Conservation (phyloP, 2,113 vertebrate genomes). For the Cebidichthys violaceus region DNA sequence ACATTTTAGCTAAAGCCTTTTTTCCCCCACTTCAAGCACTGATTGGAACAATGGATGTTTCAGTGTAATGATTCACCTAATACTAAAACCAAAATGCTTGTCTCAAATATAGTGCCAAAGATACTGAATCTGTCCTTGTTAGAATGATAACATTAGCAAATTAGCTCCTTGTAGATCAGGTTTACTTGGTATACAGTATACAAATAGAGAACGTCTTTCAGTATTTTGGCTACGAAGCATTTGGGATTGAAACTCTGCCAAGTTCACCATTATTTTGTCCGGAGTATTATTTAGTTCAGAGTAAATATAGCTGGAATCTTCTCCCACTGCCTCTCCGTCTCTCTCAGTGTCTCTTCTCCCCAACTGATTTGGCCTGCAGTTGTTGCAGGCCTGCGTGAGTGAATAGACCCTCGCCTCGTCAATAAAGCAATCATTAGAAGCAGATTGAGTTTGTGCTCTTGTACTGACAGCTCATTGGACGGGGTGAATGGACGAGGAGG, state of each 20-base stretch:
- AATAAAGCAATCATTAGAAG: slow-evolving; percentile 81
- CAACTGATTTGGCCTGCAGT: slow-evolving; percentile 68
- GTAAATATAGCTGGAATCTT: slow-evolving; percentile 58
- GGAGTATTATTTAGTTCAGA: slow-evolving; percentile 42
- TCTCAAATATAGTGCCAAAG: background rate
- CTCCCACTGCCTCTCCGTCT: slow-evolving; percentile 26
- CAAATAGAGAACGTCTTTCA: background rate
- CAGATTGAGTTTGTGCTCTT: slow-evolving; percentile 78
- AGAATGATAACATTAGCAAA: background rate
- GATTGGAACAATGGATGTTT: background rate
- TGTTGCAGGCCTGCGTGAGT: slow-evolving; percentile 66
- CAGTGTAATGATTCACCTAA: background rate
- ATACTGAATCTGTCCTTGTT: background rate
- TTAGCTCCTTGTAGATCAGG: slow-evolving; percentile 8
- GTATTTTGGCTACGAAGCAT: slow-evolving; percentile 30
- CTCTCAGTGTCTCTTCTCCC: slow-evolving; percentile 38
- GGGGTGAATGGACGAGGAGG: slow-evolving; percentile 34
- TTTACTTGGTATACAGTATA: background rate
- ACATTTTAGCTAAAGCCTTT: background rate
- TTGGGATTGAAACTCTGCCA: slow-evolving; percentile 27
- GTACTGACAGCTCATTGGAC: slow-evolving; percentile 61
- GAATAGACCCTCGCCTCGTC: slow-evolving; percentile 75
- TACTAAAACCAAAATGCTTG: background rate
- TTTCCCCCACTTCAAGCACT: background rate
- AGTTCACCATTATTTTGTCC: slow-evolving; percentile 50